Percentiles rank a stretch among this genome's conserved stretches.
Evolutionary conservation across 2,113 vertebrate species (phyloP).

Genomic region (Ictalurus furcatus): DNA sequence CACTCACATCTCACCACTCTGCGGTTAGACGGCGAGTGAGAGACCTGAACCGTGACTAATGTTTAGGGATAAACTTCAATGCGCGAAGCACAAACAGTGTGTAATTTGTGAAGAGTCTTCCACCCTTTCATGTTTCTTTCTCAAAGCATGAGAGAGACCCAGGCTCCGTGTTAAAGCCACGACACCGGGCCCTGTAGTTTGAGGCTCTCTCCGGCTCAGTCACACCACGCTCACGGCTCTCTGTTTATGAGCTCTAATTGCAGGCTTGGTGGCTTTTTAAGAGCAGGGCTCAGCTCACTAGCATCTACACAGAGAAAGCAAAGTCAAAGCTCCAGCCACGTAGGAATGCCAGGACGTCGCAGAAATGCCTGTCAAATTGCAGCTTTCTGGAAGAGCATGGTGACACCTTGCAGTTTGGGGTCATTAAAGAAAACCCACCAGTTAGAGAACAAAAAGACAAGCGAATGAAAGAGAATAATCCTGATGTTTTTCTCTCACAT

Average conservation of each 20-base stretch:
- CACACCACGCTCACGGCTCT: constrained; percentile 58
- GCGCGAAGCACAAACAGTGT: constrained; percentile 37
- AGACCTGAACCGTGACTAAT: constrained; percentile 39
- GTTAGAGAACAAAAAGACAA: constrained; percentile 31
- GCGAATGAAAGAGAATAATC: constrained; percentile 22
- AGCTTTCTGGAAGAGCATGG: constrained; percentile 39
- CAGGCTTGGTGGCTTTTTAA: constrained; percentile 63
- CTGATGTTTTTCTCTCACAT: not conserved
- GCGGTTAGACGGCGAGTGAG: constrained; percentile 13
- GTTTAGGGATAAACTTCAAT: constrained; percentile 32
- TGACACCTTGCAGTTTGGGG: constrained; percentile 46
- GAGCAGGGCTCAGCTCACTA: constrained; percentile 60
- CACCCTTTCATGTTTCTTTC: constrained; percentile 51
- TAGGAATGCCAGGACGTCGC: constrained; percentile 22
- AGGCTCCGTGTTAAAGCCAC: constrained; percentile 48
- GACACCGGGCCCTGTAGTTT: constrained; percentile 65
- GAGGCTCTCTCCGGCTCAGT: constrained; percentile 45
- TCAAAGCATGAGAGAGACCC: constrained; percentile 52
- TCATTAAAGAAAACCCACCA: constrained; percentile 23
- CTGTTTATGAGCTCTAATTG: constrained; percentile 71
- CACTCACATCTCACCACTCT: not conserved
- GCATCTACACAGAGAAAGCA: constrained; percentile 55
- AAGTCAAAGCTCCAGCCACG: constrained; percentile 5
- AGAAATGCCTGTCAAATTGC: constrained; percentile 47
- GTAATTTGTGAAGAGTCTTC: constrained; percentile 49